Conservation (phyloP, 2,888 invertebrate species). For the Mimas tiliae region DNA sequence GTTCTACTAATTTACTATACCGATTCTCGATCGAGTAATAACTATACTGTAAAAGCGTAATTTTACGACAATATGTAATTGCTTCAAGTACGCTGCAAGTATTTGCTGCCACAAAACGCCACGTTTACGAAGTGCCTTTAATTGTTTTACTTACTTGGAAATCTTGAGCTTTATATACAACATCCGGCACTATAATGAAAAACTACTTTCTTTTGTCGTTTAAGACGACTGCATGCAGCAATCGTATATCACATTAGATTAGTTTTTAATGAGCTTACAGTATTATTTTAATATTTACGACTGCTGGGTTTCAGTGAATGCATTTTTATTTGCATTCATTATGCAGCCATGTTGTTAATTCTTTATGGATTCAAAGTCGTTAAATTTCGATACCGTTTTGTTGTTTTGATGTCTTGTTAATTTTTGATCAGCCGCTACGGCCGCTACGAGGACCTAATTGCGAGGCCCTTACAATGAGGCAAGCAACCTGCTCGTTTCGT, state of each 20-base stretch:
- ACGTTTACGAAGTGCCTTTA: constrained; percentile 43
- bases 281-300: constrained; percentile 6
- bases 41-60: constrained; percentile 47
- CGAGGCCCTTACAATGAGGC: too few relatives aligned
- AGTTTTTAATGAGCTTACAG: not conserved
- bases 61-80: constrained; percentile 55
- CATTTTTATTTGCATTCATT: constrained; percentile 22
- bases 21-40: constrained; percentile 51
- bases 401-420: constrained; percentile 15
- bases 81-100: constrained; percentile 42
- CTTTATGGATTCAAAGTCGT: constrained; percentile 5
- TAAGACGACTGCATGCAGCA: constrained; percentile 12
- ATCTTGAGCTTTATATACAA: constrained; percentile 47
- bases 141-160: constrained; percentile 45
- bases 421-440: constrained; percentile 2
- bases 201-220: constrained; percentile 45
- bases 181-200: constrained; percentile 60
- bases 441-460: constrained; percentile 10
- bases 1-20: constrained; percentile 47
- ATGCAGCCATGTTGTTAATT: constrained; percentile 8
- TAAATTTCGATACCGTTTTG: not conserved
- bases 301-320: not conserved
- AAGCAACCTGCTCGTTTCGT: too few relatives aligned
- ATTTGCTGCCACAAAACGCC: constrained; percentile 37
- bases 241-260: not conserved